Conservation (phyloP, 1,140 invertebrate species). For the Trichoplusia ni region DNA sequence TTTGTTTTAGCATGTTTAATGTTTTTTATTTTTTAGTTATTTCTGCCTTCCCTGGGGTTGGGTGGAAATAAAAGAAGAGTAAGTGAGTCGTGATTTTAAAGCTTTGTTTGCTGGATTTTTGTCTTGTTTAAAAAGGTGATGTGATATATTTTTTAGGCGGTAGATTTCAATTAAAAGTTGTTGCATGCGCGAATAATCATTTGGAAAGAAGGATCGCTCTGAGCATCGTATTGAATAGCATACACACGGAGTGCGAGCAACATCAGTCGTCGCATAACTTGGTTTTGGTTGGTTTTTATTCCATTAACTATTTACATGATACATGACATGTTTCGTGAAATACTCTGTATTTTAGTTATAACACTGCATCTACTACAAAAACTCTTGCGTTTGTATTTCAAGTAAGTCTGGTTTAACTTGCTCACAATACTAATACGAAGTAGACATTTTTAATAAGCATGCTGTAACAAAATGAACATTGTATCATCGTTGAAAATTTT, state of each 20-base stretch:
- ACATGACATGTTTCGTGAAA: neutral
- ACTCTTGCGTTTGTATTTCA: too few relatives aligned
- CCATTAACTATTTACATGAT: neutral
- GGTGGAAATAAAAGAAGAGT: constrained; percentile 71
- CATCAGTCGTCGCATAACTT: neutral
- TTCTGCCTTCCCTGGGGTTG: constrained; percentile 67
- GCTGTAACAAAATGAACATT: neutral
- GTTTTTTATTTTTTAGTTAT: constrained; percentile 75
- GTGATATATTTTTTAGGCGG: constrained; percentile 28
- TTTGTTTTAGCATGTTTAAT: constrained; percentile 55
- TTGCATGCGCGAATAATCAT: constrained; percentile 33
- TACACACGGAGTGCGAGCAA: constrained; percentile 66
- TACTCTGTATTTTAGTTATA: constrained; percentile 1
- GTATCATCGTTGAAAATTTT: neutral
- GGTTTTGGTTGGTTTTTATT: constrained; percentile 12
- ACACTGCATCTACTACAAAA: constrained; percentile 3
- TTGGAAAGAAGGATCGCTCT: constrained; percentile 1
- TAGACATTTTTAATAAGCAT: neutral
- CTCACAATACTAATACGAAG: neutral
- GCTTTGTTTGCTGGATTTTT: constrained; percentile 64
- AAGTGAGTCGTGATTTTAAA: constrained; percentile 64
- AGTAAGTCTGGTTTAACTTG: neutral
- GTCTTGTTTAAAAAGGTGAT: constrained; percentile 45
- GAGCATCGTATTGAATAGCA: neutral
- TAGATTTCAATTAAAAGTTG: constrained; percentile 21